Conservation (phyloP, 1,140 invertebrate species). For the Cepaea nemoralis region DNA sequence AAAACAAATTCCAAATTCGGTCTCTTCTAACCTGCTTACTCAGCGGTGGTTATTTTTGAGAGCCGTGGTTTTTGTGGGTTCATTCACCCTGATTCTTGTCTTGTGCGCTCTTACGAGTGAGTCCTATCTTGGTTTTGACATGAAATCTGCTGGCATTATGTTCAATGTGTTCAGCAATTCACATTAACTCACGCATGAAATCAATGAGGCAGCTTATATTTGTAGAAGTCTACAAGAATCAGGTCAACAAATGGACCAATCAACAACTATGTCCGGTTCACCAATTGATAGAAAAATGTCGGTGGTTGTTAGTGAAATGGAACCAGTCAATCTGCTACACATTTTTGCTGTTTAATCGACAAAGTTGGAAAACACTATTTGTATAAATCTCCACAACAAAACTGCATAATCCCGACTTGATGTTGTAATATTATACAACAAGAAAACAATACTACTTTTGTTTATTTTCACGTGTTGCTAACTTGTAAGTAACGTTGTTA, state of each 20-base stretch:
- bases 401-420: background rate
- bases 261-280: background rate
- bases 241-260: background rate
- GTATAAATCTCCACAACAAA: background rate
- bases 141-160: too few relatives aligned
- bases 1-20: too few relatives aligned
- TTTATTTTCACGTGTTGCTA: background rate
- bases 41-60: too few relatives aligned
- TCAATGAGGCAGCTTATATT: background rate
- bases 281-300: background rate
- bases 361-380: background rate
- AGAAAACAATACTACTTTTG: background rate
- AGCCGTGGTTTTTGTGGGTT: too few relatives aligned
- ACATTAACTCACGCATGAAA: too few relatives aligned
- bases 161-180: too few relatives aligned
- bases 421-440: background rate
- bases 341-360: background rate
- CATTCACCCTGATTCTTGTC: too few relatives aligned
- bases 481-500: background rate
- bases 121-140: too few relatives aligned
- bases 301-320: constrained; percentile 5
- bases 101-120: too few relatives aligned
- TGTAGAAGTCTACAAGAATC: background rate
- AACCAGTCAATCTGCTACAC: background rate
- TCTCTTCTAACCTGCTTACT: too few relatives aligned